These are phyloP conservation scores for Calidris pugnax DNA, from an alignment of 2,113 vertebrate species.

Conservation along the genomic window DNA sequence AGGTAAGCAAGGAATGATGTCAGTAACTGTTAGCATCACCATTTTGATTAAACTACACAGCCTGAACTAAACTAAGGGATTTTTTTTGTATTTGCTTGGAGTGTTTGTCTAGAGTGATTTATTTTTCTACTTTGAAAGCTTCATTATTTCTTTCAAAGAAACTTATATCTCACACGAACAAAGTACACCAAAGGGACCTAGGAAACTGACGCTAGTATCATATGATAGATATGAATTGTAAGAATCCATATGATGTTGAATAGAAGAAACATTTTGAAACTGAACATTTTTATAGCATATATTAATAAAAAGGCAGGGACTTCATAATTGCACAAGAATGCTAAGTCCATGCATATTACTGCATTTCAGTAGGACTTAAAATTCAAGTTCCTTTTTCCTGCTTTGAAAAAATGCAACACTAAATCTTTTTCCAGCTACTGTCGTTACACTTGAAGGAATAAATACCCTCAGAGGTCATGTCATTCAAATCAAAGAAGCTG, in stretches of 20 bases:
- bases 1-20: neutral
- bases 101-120: neutral
- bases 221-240: neutral
- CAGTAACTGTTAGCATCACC: neutral
- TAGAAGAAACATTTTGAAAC: neutral
- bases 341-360: neutral
- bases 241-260: neutral
- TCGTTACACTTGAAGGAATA: neutral
- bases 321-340: neutral
- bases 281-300: neutral
- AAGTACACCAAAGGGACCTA: neutral
- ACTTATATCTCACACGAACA: neutral
- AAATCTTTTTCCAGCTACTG: neutral
- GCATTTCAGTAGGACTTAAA: neutral
- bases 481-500: neutral
- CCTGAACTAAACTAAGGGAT: neutral
- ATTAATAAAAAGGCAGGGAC: neutral
- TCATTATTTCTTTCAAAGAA: neutral
- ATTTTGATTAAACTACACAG: neutral
- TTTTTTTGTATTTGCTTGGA: neutral
- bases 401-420: neutral
- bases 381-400: neutral
- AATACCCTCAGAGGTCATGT: neutral
- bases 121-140: neutral
- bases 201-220: neutral